Base-by-base conservation (phyloP, 2,888 invertebrate genomes). In the Diloba caeruleocephala region DNA sequence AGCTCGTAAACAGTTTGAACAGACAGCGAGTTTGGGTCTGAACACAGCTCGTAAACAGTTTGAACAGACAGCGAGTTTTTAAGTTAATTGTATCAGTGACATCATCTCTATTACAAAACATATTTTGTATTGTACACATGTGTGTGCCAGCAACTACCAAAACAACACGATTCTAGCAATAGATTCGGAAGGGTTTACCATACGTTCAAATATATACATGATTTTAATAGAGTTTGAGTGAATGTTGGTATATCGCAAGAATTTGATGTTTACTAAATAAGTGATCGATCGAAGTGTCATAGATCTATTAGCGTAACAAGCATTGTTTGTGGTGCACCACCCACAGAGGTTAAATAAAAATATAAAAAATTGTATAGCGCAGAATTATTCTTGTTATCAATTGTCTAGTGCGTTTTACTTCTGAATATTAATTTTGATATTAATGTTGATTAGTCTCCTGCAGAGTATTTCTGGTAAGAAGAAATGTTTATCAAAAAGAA, bases 71-170 rank as follows among this genome's bases (percentile, higher is more conserved):
- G 32, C 49, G 43, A 49, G 25, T 21, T 57, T 62, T 60, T 63
- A 74, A 54, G 66, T 68, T 64, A 69, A 71, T 71, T 65, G 48
- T 72, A 70, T 50, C 62, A 73, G 75, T 86, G 85, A 84, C 81
- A 85, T 86, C 85, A 85, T 72, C 76, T 32, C 58, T 55, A 58
- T 62, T 70, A 67, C 64, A 74, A 76, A 79, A 76, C 62, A 51
- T n/a, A n/a, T 49, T 52, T 14, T 57, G 55, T 67, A n/a, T 64
- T 50, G 46, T 49, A 52, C 48, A 63, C 49, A 67, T 64, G 34
- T 68, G 56, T 67, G 5, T 39, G n/a, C 36, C 13, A 50, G 49
- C 57, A 19, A 52, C 38, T 33, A 60, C 48, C 59, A 72, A 73
- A 73, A 71, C 64, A 74, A 63, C 57, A 46, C n/a, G n/a, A n/a